Evolutionary conservation across 1,140 invertebrate genomes (phyloP).

Genomic region (Dryas iulia): DNA sequence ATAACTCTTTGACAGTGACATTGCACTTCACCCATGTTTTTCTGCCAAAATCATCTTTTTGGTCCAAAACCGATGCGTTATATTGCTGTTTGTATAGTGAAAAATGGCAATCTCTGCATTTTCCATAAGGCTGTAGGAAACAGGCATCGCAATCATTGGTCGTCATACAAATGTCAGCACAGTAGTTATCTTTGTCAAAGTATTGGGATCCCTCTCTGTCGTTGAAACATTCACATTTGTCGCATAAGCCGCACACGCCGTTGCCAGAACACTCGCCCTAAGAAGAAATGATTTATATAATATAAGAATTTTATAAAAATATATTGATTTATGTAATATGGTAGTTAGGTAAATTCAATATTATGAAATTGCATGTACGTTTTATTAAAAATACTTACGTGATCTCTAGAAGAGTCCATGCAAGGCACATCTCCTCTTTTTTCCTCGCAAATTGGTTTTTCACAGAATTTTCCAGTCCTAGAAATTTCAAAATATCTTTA

Average conservation of each 20-base stretch:
- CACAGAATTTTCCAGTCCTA: conserved; percentile 43
- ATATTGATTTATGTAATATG: not conserved
- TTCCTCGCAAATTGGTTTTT: conserved; percentile 37
- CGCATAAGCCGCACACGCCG: conserved; percentile 50
- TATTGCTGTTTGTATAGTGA: conserved; percentile 29
- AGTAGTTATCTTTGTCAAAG: conserved; percentile 54
- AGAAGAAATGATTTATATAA: conserved; percentile 4
- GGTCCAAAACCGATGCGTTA: conserved; percentile 36
- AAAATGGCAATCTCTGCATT: conserved; percentile 38
- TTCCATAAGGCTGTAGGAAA: conserved; percentile 33
- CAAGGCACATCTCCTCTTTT: conserved; percentile 47
- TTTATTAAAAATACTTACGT: conserved; percentile 37
- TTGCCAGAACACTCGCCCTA: conserved; percentile 61
- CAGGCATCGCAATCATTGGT: conserved; percentile 49
- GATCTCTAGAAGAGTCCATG: conserved; percentile 34
- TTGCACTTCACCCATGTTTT: conserved; percentile 59
- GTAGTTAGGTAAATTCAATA: not conserved
- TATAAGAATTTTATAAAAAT: not conserved
- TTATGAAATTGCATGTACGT: no score
- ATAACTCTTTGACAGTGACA: conserved; percentile 44
- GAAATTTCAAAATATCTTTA: no score
- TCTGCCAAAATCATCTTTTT: conserved; percentile 41
- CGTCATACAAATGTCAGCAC: conserved; percentile 56
- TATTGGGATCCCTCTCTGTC: conserved; percentile 54
- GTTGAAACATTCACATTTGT: conserved; percentile 47